Conservation (phyloP, 1,140 invertebrate species). For the Fopius arisanus region DNA sequence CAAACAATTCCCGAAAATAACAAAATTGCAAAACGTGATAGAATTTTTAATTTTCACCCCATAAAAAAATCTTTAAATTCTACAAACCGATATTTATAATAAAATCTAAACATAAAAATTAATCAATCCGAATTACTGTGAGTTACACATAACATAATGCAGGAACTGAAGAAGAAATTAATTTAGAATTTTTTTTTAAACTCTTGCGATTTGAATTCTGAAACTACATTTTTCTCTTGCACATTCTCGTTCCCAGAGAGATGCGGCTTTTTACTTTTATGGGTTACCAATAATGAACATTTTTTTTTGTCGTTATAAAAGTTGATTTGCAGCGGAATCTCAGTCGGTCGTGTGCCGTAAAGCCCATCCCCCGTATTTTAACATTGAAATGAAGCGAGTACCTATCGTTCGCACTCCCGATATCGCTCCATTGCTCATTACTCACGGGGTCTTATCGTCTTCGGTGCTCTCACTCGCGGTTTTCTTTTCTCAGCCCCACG, state of each 20-base stretch:
- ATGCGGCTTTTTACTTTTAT: constrained; percentile 55
- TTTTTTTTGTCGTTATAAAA: constrained; percentile 62
- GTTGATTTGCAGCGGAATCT: constrained; percentile 59
- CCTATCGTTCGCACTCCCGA: constrained; percentile 56
- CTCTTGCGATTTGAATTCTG: too few species aligned
- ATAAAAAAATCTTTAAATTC: too few species aligned
- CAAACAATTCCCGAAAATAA: too few species aligned
- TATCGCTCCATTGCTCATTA: constrained; percentile 65
- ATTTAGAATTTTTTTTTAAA: too few species aligned
- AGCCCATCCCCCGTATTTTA: neutral
- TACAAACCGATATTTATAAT: too few species aligned
- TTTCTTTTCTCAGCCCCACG: constrained; percentile 4
- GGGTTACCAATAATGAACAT: constrained; percentile 64
- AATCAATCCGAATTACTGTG: too few species aligned
- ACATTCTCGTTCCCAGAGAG: too few species aligned
- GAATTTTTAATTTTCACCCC: too few species aligned
- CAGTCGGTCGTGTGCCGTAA: constrained; percentile 39
- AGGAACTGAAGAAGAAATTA: too few species aligned
- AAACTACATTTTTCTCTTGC: too few species aligned
- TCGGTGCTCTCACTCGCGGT: constrained; percentile 32
- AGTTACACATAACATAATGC: too few species aligned
- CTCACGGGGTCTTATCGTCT: constrained; percentile 38
- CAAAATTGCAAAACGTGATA: neutral
- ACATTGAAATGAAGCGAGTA: constrained; percentile 41
- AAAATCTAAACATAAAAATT: too few species aligned